Evolutionary conservation across 2,888 invertebrate genomes (phyloP).

Genomic region (Hemicrepidius hirtus): DNA sequence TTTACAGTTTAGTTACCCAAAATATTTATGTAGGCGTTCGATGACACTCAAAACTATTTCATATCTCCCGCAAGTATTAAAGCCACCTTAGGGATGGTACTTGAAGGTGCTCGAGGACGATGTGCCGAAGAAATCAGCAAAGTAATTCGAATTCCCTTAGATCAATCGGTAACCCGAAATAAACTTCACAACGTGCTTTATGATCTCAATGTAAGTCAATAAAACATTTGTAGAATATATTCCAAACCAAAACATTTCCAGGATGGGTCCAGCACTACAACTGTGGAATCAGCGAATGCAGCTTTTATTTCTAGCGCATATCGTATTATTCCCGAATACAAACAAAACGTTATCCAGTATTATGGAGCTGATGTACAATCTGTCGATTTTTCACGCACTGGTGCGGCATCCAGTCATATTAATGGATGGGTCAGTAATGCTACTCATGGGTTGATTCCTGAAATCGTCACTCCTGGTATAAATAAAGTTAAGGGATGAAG

Average conservation of each 20-base stretch:
- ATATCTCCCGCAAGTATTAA: slow-evolving; percentile 82
- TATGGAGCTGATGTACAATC: slow-evolving; percentile 74
- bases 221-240: background rate
- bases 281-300: slow-evolving; percentile 73
- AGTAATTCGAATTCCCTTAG: slow-evolving; percentile 74
- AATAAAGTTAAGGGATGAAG: background rate
- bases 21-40: slow-evolving; percentile 54
- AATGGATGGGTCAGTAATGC: slow-evolving; percentile 77
- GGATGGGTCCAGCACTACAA: slow-evolving; percentile 61
- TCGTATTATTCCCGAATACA: slow-evolving; percentile 71
- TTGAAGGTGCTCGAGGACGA: slow-evolving; percentile 77
- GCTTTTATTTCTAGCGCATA: slow-evolving; percentile 73
- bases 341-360: slow-evolving; percentile 69
- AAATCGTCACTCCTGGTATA: slow-evolving; percentile 74
- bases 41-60: slow-evolving; percentile 75
- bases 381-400: slow-evolving; percentile 74
- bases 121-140: slow-evolving; percentile 77
- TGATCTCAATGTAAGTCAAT: slow-evolving; percentile 51
- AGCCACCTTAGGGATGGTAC: slow-evolving; percentile 77
- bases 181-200: slow-evolving; percentile 52
- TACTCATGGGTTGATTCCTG: slow-evolving; percentile 76
- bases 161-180: slow-evolving; percentile 54
- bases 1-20: background rate
- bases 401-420: slow-evolving; percentile 71
- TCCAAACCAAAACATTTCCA: slow-evolving; percentile 35